These are phyloP conservation scores for Leptoclinus maculatus DNA, from an alignment of 2,797 vertebrate species.

Conservation along the genomic window DNA sequence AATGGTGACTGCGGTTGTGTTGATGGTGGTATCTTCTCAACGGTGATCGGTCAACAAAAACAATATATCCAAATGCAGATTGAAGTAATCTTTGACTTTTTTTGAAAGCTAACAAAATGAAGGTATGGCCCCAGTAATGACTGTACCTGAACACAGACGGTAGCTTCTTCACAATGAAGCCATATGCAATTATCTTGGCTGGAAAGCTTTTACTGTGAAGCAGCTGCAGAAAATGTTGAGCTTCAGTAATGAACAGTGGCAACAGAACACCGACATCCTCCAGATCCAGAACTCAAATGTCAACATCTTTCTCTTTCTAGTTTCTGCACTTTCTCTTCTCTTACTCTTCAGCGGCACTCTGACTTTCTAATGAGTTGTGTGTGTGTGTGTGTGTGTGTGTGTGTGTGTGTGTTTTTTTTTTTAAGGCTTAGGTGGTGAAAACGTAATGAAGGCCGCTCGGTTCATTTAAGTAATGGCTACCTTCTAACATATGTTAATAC, in stretches of 20 bases:
- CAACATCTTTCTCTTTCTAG: constrained; percentile 21
- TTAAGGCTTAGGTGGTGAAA: constrained; percentile 40
- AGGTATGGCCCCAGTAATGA: constrained; percentile 11
- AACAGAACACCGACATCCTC: constrained; percentile 27
- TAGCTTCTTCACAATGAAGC: constrained; percentile 15
- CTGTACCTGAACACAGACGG: constrained; percentile 15
- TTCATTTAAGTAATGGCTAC: constrained; percentile 42
- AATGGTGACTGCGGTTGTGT: no score
- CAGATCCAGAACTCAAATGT: constrained; percentile 37
- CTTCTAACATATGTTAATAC: constrained; percentile 45
- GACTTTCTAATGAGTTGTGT: constrained; percentile 44
- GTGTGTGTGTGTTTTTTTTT: background rate
- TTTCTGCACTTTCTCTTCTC: constrained; percentile 25
- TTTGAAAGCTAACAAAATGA: background rate
- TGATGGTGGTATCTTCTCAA: background rate
- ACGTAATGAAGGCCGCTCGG: constrained; percentile 40
- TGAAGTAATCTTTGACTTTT: background rate
- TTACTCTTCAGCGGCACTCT: constrained; percentile 28
- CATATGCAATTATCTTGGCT: constrained; percentile 18
- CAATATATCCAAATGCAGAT: background rate
- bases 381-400: no score
- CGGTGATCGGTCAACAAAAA: background rate
- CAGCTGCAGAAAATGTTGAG: constrained; percentile 28
- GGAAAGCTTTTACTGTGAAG: constrained; percentile 24
- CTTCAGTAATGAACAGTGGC: constrained; percentile 39